A percentile compares a stretch with the other conserved stretches of the same genome.
Conservation (phyloP, 2,888 invertebrate species). For the Scaptomyza flava region DNA sequence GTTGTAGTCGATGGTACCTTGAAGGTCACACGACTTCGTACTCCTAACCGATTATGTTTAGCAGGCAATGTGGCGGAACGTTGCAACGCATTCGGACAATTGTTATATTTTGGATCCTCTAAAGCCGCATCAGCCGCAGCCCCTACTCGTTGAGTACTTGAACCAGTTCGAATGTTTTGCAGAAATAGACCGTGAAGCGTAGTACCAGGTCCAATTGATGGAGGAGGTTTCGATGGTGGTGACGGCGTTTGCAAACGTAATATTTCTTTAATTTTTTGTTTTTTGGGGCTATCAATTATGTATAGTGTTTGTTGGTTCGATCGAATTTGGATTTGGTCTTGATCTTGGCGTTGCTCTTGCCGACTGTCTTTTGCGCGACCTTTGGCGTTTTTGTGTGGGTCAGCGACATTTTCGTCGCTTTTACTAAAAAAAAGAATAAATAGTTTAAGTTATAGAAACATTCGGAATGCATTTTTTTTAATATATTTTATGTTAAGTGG, state of each 20-base stretch:
- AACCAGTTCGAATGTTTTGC: slow-evolving; percentile 29
- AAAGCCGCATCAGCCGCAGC: slow-evolving; percentile 20
- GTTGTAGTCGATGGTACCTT: slow-evolving; percentile 66
- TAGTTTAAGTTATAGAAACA: not conserved
- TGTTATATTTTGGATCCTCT: slow-evolving; percentile 31
- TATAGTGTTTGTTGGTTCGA: slow-evolving; percentile 31
- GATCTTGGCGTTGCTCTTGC: slow-evolving; percentile 15
- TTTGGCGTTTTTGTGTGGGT: slow-evolving; percentile 17
- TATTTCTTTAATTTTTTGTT: slow-evolving; percentile 20
- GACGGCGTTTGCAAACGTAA: slow-evolving; percentile 41
- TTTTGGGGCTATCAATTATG: slow-evolving; percentile 28
- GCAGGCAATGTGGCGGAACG: slow-evolving; percentile 83
- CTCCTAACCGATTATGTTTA: slow-evolving; percentile 76
- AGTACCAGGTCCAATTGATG: slow-evolving; percentile 29
- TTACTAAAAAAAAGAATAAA: slow-evolving; percentile 32
- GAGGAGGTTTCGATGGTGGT: slow-evolving; percentile 66
- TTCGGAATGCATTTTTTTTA: not conserved
- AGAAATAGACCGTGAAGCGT: slow-evolving; percentile 32
- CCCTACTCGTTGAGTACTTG: not conserved
- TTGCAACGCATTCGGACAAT: slow-evolving; percentile 73
- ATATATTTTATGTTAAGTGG: too few relatives aligned
- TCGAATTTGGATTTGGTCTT: slow-evolving; percentile 16
- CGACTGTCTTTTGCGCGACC: slow-evolving; percentile 20
- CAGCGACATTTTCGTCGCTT: slow-evolving; percentile 65
- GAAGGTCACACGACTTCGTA: slow-evolving; percentile 81